Conservation (phyloP, 2,113 vertebrate genomes). For the Chionomys nivalis region DNA sequence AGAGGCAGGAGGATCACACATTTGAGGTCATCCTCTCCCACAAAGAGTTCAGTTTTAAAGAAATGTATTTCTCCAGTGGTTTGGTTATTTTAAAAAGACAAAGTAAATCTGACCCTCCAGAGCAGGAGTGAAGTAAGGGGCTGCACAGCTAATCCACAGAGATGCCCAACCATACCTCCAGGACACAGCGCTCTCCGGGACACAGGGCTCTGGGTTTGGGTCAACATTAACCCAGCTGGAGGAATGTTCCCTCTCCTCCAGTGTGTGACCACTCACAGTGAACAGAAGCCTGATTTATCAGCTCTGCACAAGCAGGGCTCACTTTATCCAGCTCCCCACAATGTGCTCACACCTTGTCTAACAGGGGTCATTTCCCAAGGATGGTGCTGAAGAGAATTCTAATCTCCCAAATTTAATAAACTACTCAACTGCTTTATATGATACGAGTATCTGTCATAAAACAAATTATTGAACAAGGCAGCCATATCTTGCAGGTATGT, state of each 20-base stretch:
- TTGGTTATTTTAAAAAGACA: conserved; percentile 18
- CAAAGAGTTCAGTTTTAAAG: neutral
- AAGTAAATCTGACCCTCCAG: neutral
- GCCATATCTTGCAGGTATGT: neutral
- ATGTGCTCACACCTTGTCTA: neutral
- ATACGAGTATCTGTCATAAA: neutral
- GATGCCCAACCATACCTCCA: neutral
- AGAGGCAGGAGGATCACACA: neutral
- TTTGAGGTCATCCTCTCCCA: neutral
- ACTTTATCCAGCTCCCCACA: neutral
- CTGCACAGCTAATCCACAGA: neutral
- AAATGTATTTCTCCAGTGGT: neutral
- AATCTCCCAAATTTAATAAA: neutral
- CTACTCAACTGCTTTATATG: neutral
- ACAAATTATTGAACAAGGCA: neutral
- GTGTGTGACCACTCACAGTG: neutral
- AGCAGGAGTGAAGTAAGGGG: neutral
- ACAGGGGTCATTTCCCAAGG: neutral
- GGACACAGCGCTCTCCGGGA: neutral
- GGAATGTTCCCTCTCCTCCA: neutral
- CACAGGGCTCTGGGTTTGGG: neutral
- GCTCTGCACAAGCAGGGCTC: neutral
- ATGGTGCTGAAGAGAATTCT: neutral
- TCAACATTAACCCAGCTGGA: conserved; percentile 25
- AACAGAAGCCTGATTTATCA: neutral